phyloP scores from a whole-genome alignment of 2,797 vertebrate genomes.

The Pseudotriccus pelzelni region DNA sequence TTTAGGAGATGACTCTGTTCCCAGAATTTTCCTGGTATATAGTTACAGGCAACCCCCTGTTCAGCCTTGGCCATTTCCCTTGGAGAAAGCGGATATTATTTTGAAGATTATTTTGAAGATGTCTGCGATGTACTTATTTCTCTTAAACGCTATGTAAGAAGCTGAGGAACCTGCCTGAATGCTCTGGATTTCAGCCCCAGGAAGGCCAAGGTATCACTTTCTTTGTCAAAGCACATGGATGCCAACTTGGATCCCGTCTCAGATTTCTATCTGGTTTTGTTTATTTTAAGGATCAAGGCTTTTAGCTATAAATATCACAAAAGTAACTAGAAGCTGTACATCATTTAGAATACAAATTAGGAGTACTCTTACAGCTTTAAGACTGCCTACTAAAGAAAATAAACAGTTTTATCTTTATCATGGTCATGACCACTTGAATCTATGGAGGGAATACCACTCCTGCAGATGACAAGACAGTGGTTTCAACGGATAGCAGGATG shows the following conservation, averaged over 20 bases:
- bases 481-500: not conserved
- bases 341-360: not conserved
- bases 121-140: not conserved
- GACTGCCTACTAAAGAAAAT: not conserved
- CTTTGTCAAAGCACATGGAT: not conserved
- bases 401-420: not conserved
- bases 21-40: not conserved
- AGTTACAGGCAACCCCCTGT: not conserved
- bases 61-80: not conserved
- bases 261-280: not conserved
- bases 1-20: not conserved
- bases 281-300: not conserved
- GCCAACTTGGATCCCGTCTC: not conserved
- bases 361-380: not conserved
- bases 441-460: not conserved
- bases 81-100: not conserved
- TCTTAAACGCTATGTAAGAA: not conserved
- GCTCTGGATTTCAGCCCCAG: not conserved
- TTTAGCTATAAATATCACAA: not conserved
- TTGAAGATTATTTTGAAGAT: not conserved
- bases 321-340: not conserved
- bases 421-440: not conserved
- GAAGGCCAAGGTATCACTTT: not conserved
- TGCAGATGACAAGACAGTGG: not conserved
- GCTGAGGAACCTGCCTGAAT: not conserved